Conservation (phyloP, 1,140 invertebrate genomes). For the Laupala kohalensis region DNA sequence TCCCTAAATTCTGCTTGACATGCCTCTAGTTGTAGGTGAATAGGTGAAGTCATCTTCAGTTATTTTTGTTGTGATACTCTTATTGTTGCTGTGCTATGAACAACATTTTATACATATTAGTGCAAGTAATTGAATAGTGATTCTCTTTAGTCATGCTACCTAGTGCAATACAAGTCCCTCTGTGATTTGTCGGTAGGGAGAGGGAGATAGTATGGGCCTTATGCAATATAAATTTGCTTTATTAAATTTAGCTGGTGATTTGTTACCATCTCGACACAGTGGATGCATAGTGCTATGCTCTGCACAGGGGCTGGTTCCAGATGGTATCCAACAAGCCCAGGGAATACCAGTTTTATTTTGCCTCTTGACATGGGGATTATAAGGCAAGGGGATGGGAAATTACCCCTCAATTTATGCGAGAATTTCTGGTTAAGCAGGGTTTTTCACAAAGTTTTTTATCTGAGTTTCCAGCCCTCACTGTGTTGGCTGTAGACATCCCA, state of each 20-base stretch:
- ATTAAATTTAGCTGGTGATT: conserved; percentile 9
- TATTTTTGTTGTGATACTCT: not conserved
- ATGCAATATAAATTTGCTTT: conserved; percentile 13
- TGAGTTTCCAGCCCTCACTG: conserved; percentile 13
- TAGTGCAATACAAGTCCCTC: conserved; percentile 12
- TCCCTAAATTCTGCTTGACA: not conserved
- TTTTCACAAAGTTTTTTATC: conserved; percentile 8
- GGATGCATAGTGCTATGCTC: not conserved
- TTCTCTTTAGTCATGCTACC: conserved; percentile 11
- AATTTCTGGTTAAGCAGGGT: conserved; percentile 17
- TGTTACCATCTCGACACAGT: conserved; percentile 8
- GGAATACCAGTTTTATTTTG: conserved; percentile 2
- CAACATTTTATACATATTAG: conserved; percentile 1
- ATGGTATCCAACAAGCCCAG: conserved; percentile 8
- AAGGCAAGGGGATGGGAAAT: conserved; percentile 8
- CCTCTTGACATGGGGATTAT: not conserved
- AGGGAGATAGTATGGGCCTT: conserved; percentile 11
- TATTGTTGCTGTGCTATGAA: not conserved
- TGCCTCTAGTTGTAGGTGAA: not conserved
- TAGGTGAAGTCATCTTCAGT: not conserved
- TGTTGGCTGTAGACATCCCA: conserved; percentile 13
- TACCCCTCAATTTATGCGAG: conserved; percentile 8
- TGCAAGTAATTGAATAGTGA: conserved; percentile 5
- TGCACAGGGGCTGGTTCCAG: conserved; percentile 1
- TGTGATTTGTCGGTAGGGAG: not conserved